Percentiles rank a stretch among this genome's conserved stretches.
phyloP scores from a whole-genome alignment of 2,113 vertebrate species.

The Anarrhichthys ocellatus region DNA sequence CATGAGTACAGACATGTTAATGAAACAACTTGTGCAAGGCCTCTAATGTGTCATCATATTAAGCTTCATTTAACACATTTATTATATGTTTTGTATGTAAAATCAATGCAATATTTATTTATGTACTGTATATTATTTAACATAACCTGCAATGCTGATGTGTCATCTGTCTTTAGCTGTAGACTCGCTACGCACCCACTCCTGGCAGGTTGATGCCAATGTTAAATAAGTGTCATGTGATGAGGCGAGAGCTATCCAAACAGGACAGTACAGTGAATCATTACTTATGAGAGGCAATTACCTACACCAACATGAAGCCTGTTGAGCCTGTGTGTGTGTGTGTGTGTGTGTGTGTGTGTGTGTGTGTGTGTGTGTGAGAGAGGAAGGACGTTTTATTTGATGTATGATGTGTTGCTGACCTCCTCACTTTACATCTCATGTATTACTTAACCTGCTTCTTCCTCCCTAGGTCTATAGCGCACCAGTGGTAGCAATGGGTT shows the following conservation, averaged over 20 bases:
- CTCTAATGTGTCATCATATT: neutral
- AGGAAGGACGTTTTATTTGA: neutral
- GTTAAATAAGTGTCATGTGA: conserved; percentile 16
- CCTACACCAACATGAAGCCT: neutral
- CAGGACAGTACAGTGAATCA: neutral
- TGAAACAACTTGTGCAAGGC: neutral
- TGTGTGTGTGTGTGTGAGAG: neutral
- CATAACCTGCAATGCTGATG: neutral
- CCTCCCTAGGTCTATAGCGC: neutral
- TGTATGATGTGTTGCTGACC: neutral
- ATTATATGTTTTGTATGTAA: neutral
- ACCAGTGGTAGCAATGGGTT: neutral
- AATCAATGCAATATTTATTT: too few relatives aligned
- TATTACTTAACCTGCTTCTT: neutral
- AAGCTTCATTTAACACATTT: too few relatives aligned
- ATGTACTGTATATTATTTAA: neutral
- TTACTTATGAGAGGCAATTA: neutral
- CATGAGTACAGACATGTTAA: neutral
- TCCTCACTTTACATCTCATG: neutral
- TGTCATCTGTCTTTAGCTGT: neutral
- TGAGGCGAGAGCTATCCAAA: neutral
- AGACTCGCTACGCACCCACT: neutral
- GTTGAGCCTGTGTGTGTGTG: neutral
- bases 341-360: neutral
- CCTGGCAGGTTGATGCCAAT: neutral